Percentiles rank a stretch among this genome's conserved stretches.
Evolutionary conservation across 2,797 vertebrate genomes (phyloP).

Genomic region (Eurystomus glaucurus): DNA sequence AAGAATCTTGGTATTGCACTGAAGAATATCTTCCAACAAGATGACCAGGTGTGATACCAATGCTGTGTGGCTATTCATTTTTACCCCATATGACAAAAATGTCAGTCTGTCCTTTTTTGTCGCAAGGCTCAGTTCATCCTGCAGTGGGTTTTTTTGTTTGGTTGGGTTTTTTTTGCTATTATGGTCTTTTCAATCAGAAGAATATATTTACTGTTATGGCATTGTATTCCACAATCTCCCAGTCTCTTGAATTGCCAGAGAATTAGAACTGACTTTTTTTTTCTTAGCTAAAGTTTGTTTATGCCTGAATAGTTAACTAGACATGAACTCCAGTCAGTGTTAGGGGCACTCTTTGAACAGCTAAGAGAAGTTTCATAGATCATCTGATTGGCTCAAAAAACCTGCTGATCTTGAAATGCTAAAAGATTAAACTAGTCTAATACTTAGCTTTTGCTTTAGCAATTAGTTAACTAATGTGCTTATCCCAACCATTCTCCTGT

Average conservation of each 20-base stretch:
- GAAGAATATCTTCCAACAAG: neutral
- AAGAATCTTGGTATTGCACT: neutral
- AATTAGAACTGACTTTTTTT: neutral
- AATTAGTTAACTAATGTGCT: neutral
- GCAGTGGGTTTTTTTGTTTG: neutral
- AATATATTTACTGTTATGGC: neutral
- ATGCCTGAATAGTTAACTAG: neutral
- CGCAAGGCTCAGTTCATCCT: neutral
- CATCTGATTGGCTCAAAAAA: neutral
- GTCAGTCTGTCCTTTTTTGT: neutral
- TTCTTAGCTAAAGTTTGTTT: neutral
- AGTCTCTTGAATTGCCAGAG: neutral
- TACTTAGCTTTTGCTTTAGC: neutral
- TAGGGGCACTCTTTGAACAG: neutral
- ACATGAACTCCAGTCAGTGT: neutral
- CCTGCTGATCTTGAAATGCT: neutral
- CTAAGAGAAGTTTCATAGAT: neutral
- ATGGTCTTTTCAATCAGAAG: neutral
- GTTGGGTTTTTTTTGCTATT: neutral
- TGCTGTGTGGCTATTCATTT: neutral
- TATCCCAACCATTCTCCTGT: neutral
- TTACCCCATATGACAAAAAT: neutral
- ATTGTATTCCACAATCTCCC: neutral
- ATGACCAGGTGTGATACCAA: neutral
- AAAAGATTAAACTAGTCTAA: neutral